Evolutionary conservation across 2,888 invertebrate genomes (phyloP).

Genomic region (Smittia aterrima): DNA sequence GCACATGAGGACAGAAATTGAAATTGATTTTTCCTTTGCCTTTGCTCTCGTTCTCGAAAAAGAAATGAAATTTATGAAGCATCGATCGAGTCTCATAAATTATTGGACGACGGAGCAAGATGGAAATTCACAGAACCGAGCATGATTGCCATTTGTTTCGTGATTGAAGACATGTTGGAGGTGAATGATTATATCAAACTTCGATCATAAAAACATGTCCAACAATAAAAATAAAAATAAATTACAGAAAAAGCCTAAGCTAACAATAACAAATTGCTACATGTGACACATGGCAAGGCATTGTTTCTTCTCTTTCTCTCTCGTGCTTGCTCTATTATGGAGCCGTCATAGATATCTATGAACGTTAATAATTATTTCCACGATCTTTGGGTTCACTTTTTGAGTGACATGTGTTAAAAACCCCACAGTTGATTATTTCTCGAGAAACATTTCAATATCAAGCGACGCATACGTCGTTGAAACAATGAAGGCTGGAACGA

Average conservation of each 20-base stretch:
- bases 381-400: background rate
- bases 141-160: conserved; percentile 33
- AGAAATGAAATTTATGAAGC: conserved; percentile 1
- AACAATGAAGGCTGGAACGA: background rate
- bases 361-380: background rate
- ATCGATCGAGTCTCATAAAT: background rate
- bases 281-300: conserved; percentile 30
- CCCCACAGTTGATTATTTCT: background rate
- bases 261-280: conserved; percentile 8
- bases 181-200: conserved; percentile 23
- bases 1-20: conserved; percentile 1
- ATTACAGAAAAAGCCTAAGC: background rate
- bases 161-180: conserved; percentile 36
- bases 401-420: background rate
- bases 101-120: background rate
- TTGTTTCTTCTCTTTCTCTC: too few species aligned
- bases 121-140: background rate
- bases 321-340: background rate
- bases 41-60: background rate
- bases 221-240: conserved; percentile 21
- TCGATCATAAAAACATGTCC: conserved; percentile 20
- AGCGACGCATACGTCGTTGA: background rate
- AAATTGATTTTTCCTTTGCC: background rate
- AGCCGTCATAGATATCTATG: background rate
- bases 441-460: background rate